Evolutionary conservation across 2,797 vertebrate genomes (phyloP), one percentile per base, ranked within the genome.

Genomic region (Australoheros facetus): DNA sequence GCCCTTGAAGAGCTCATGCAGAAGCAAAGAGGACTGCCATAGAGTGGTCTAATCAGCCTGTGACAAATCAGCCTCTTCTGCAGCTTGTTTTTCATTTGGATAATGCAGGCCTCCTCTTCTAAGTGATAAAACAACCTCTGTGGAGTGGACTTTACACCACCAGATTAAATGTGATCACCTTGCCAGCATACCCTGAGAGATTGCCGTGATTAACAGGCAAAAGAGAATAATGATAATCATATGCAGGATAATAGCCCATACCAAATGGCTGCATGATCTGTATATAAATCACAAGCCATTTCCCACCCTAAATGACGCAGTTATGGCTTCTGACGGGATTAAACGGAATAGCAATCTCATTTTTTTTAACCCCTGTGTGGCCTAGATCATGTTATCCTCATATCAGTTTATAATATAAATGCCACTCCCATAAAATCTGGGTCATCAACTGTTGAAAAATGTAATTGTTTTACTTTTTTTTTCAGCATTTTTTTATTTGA

Each of bases 131-230:
- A 93, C 89, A 91, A 91, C 87, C 92, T 90, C 80, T 80, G 81
- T 81, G 78, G 78, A 91, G 81, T 87, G 82, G 85, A 90, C 90
- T 91, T 90, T 91, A 88, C 84, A 85, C 80, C 80, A 85, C 75
- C 81, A 93, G 91, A 94, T 94, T 94, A 92, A 94, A 94, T 93
- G 90, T 89, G 88, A 93, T 93, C 91, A 94, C 92, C 93, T 93
- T 94, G 90, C 89, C 88, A 90, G 86, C 88, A 85, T 78, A 85
- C 85, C 91, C 88, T 81, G 78, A 82, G 76, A 90, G 89, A 95
- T 92, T 78, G 88, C 89, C 90, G 80, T 93, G 92, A 94, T 95
- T 92, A 94, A 94, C 88, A 91, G 83, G 91, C 88, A 92, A 89
- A 89, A 91, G 89, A 93, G 87, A 94, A 92, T 93, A 92, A 95